phyloP scores from a whole-genome alignment of 2,113 vertebrate genomes.

The Globicephala melas region DNA sequence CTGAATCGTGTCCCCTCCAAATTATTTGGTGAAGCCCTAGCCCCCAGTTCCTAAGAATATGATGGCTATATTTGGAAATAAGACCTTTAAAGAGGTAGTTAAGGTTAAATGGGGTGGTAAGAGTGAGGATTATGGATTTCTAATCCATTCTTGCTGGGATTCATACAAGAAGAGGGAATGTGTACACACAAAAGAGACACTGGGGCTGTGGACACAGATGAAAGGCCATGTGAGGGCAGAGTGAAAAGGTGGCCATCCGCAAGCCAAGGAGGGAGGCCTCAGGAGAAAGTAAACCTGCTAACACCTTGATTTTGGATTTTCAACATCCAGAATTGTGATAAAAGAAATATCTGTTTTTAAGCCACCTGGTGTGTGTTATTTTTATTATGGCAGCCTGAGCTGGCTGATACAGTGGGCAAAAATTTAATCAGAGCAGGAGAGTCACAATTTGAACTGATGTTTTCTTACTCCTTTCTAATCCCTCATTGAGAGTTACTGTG shows the following conservation, averaged over 20 bases:
- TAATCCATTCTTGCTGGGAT: not conserved
- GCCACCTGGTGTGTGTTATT: not conserved
- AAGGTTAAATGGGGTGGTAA: not conserved
- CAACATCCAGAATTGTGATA: not conserved
- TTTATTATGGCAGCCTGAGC: not conserved
- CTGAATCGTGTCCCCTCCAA: not conserved
- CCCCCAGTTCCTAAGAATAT: not conserved
- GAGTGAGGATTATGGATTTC: not conserved
- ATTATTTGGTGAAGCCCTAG: not conserved
- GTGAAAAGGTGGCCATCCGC: not conserved
- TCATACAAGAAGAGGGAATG: not conserved
- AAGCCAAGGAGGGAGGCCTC: accelerated
- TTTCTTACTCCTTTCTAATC: not conserved
- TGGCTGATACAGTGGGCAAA: not conserved
- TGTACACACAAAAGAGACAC: not conserved
- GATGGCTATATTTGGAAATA: not conserved
- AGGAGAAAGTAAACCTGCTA: not conserved
- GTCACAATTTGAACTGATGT: not conserved
- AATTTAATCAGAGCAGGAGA: not conserved
- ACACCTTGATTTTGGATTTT: not conserved
- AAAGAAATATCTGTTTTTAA: not conserved
- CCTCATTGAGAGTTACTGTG: not conserved
- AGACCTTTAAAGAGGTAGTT: not conserved
- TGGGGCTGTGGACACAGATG: not conserved
- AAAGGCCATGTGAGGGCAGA: not conserved